Evolutionary conservation across 2,797 vertebrate species (phyloP), one percentile per base, ranked within the genome.

Genomic region (Xiphorhynchus erythropygius): DNA sequence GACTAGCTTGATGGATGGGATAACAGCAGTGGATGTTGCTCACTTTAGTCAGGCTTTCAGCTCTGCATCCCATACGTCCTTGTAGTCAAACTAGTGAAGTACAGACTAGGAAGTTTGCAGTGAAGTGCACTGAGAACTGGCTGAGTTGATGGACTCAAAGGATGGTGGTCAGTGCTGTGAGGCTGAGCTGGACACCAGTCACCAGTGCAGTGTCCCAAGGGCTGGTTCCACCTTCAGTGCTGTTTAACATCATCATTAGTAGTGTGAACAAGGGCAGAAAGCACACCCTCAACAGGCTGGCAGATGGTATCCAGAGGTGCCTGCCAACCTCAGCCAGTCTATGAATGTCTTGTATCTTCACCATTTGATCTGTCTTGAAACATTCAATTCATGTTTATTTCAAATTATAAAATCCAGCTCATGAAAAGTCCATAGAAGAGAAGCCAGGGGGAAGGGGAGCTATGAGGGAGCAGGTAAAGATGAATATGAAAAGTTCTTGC

Each of bases 1-100:
- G 69, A 6, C 2, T 18, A 4, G 16, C 10, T 52, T 0, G 0
- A 9, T 64, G 56, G 39, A 39, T 69, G 50, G 13, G 22, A 30
- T 28, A 27, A 28, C 17, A 77, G n/a, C 4, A 4, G 14, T 32
- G 25, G 21, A 10, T 75, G 17, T 53, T 86, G 49, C 42, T 77
- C 71, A 6, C 53, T 62, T 75, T 1, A 42, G 18, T 59, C 23
- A 88, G 37, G 14, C 21, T 81, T 80, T 78, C 27, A 27, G 2
- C 10, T 4, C 56, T 60, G 33, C 37, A 44, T 60, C 13, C 57
- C 2, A 0, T 68, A 52, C 13, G 24, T 27, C 52, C 25, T 33
- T 63, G 11, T 13, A 27, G 44, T 16, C 16, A 56, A 39, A 28
- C 12, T 56, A 11, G 32, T n/a, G 25, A 60, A n/a, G 11, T 50